Conservation (phyloP, 2,113 vertebrate species). For the Asarcornis scutulata region DNA sequence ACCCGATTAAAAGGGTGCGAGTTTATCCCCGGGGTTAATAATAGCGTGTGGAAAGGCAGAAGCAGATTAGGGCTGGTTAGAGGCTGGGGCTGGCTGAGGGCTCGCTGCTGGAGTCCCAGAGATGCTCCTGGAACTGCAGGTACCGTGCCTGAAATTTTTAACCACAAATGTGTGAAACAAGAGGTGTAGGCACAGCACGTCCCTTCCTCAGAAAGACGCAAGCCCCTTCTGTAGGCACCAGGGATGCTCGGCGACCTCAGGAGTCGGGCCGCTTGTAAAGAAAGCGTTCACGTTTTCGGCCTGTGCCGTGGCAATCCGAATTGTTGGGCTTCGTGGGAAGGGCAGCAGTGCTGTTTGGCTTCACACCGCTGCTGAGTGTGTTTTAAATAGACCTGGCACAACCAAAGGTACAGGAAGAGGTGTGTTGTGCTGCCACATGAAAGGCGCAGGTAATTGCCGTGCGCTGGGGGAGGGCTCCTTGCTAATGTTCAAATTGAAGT, state of each 20-base stretch:
- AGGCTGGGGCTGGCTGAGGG: not conserved
- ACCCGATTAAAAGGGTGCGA: conserved; percentile 11
- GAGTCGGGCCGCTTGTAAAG: not conserved
- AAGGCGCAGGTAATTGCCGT: conserved; percentile 24
- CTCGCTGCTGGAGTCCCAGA: not conserved
- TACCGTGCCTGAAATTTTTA: rapidly evolving
- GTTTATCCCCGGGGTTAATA: conserved; percentile 64
- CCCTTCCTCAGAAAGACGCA: rapidly evolving
- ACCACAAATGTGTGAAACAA: rapidly evolving
- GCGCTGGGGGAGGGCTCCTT: not conserved
- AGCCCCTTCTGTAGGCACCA: not conserved
- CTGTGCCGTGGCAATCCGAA: not conserved
- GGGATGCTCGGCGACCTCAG: not conserved
- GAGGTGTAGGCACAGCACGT: not conserved
- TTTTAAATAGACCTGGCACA: conserved; percentile 21
- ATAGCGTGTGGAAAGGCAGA: conserved; percentile 36
- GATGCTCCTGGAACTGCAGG: not conserved
- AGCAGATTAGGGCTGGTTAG: conserved; percentile 51
- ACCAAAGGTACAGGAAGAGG: not conserved
- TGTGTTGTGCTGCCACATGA: conserved; percentile 45
- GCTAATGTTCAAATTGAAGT: conserved; percentile 18
- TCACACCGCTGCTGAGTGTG: not conserved
- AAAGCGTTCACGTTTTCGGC: not conserved
- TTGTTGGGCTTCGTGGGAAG: not conserved
- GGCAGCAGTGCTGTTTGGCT: not conserved